phyloP scores from a whole-genome alignment of 2,113 vertebrate genomes.

The Gila orcuttii region DNA sequence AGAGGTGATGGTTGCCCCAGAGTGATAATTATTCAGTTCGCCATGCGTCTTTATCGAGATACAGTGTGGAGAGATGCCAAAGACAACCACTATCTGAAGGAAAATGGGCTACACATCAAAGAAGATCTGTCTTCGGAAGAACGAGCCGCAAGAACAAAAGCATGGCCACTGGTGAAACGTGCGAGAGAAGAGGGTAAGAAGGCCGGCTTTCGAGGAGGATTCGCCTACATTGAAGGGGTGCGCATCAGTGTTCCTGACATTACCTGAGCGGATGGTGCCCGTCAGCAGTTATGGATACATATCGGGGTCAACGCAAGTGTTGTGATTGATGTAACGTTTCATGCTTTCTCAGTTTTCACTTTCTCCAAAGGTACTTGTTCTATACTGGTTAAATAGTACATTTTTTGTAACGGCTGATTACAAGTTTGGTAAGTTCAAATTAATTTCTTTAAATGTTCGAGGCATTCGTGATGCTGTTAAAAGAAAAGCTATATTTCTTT shows the following conservation, averaged over 20 bases:
- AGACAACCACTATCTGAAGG: too few species aligned
- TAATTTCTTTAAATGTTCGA: conserved; percentile 17
- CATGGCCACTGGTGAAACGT: not conserved
- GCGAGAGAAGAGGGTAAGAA: not conserved
- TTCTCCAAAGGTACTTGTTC: not conserved
- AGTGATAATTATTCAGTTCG: not conserved
- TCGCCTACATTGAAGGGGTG: too few species aligned
- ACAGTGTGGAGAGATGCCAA: too few species aligned
- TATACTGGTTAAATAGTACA: not conserved
- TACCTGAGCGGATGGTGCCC: too few species aligned
- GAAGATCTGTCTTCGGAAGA: not conserved
- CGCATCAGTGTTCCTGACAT: too few species aligned
- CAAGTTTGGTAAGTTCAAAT: not conserved
- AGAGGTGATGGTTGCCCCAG: not conserved
- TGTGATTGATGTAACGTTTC: too few species aligned
- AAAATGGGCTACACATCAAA: not conserved
- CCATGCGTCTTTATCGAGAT: not conserved
- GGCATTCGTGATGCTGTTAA: not conserved
- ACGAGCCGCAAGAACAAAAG: not conserved
- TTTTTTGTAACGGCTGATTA: not conserved
- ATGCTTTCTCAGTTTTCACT: not conserved
- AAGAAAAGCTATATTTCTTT: not conserved
- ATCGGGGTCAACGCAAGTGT: too few species aligned
- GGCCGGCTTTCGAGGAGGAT: not conserved
- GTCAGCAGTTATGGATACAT: too few species aligned